Evolutionary conservation across 2,888 invertebrate genomes (phyloP).

Genomic region (Apomyelois bistriatella): DNA sequence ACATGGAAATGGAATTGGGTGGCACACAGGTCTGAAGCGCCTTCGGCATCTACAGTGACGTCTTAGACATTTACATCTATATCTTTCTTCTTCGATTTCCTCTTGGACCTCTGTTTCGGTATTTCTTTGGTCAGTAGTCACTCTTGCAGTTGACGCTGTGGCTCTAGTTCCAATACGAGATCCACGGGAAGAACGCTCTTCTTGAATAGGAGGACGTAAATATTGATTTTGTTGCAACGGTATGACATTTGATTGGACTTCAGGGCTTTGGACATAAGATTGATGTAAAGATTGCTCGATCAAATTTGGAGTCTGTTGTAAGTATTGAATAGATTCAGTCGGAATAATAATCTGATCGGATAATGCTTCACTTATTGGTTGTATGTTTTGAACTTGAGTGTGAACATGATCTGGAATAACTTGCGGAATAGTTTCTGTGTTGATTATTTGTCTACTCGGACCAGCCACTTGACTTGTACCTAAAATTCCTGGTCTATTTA

Average conservation of each 20-base stretch:
- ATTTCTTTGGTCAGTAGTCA: background rate
- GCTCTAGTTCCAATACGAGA: background rate
- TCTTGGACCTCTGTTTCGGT: conserved; percentile 1
- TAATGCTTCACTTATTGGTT: no score
- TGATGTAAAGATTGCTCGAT: background rate
- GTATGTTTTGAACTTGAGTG: background rate
- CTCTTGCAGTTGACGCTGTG: conserved; percentile 15
- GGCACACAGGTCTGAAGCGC: conserved; percentile 4
- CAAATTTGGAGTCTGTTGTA: background rate
- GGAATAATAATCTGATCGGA: background rate
- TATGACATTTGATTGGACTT: background rate
- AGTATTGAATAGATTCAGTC: background rate
- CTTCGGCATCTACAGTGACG: conserved; percentile 14
- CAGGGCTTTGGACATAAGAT: background rate
- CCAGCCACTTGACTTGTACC: conserved; percentile 13
- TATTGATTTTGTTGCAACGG: background rate
- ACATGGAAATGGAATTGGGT: conserved; percentile 16
- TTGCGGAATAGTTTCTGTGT: background rate
- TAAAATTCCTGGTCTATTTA: background rate
- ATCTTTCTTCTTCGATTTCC: conserved; percentile 6
- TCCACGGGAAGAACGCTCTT: background rate
- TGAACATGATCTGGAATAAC: background rate
- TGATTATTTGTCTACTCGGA: background rate
- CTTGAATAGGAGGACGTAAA: background rate
- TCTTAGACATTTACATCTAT: conserved; percentile 18